Base-by-base conservation (phyloP, 1,140 invertebrate genomes). In the Scaptodrosophila lebanonensis region DNA sequence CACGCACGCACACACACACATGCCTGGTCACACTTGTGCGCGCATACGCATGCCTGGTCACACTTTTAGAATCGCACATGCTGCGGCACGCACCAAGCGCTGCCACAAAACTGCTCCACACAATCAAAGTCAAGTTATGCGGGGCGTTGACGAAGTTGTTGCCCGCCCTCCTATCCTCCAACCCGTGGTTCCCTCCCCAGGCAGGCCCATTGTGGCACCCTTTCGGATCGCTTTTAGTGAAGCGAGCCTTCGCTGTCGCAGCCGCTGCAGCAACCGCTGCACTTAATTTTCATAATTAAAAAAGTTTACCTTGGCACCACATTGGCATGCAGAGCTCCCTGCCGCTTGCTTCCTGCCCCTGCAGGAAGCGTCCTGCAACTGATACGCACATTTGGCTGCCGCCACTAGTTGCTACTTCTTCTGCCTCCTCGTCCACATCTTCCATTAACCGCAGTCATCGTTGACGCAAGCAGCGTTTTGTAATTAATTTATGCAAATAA, bases 271-370 rank as follows among this genome's bases (percentile, higher is more conserved):
- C 77, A 63, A 58, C 67, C 58, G 51, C 54, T 77, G 72, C 72
- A 77, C 72, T 77, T 77, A 71, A 77, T 77, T 77, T 77, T 77
- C 72, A 77, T 77, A 77, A 77, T 77, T 77, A 77, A 77, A 77
- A 77, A 77, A 77, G 72, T 77, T 77, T 77, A 77, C 72, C 72
- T 77, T 67, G 64, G 58, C 51, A 62, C 58, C 72, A 65, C 43
- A 50, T 65, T 52, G 58, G 50, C 36, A 63, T 30, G 20, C 16
- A 25, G n/a, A 22, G 39, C 20, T 12, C 6, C 17, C 22, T 6
- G 1, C 3, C 7, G 12, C 15, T 25, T 7, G 8, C 3, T 17
- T 25, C 1, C 18, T 12, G n/a, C 9, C 8, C 9, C 52, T n/a
- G n/a, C n/a, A n/a, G n/a, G 7, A 32, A 9, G 35, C 58, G 22